Percentiles rank a stretch among this genome's conserved stretches.
Evolutionary conservation across 1,140 invertebrate species (phyloP).

Genomic region (Cyphomyrmex costatus): DNA sequence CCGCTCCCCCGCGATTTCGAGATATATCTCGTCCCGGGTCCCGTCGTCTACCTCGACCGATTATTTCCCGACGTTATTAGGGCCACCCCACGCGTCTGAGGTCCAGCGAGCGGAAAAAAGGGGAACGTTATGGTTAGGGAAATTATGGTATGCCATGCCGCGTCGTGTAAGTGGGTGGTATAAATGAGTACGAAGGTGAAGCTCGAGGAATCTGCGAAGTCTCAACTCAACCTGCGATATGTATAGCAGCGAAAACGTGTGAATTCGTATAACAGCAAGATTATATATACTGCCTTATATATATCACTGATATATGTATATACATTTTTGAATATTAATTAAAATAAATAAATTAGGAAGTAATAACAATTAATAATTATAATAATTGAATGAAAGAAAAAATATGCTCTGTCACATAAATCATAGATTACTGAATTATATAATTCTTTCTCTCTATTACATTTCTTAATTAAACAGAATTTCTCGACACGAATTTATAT

Average conservation of each 20-base stretch:
- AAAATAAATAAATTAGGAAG: neutral
- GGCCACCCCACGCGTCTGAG: slow-evolving; percentile 15
- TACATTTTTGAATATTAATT: neutral
- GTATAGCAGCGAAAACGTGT: neutral
- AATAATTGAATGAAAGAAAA: neutral
- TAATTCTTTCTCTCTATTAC: neutral
- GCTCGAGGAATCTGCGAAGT: slow-evolving; percentile 17
- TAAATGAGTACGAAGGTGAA: slow-evolving; percentile 18
- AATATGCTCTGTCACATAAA: neutral
- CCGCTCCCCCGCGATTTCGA: slow-evolving; percentile 52
- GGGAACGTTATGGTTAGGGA: slow-evolving; percentile 58
- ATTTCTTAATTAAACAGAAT: slow-evolving; percentile 23
- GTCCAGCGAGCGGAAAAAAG: slow-evolving; percentile 36
- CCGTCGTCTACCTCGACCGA: slow-evolving; percentile 35
- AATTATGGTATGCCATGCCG: slow-evolving; percentile 45
- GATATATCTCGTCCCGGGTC: slow-evolving; percentile 7
- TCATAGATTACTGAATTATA: neutral
- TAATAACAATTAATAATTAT: neutral
- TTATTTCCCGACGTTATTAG: slow-evolving; percentile 42
- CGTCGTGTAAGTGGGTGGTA: slow-evolving; percentile 2
- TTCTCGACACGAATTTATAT: neutral
- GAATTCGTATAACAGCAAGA: neutral
- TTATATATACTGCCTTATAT: too few species aligned
- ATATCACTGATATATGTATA: neutral
- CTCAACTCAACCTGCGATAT: neutral